Base-by-base conservation (phyloP, 2,888 invertebrate species). In the Loripinus fragilis region DNA sequence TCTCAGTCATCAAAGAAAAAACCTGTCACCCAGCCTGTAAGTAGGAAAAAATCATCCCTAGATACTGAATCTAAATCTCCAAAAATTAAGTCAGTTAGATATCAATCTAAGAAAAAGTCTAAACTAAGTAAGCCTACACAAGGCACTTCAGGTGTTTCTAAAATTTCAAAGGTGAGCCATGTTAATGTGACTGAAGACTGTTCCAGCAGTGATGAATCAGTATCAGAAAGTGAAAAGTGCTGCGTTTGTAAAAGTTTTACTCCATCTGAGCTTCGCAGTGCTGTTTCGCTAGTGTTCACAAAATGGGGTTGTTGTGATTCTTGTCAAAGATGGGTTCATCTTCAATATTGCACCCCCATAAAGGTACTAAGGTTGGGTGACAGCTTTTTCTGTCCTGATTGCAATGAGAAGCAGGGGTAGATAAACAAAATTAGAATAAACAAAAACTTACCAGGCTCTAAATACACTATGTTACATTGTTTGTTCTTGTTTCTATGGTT, bases 241-340 rank as follows among this genome's bases (percentile, higher is more conserved):
- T 52, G 52, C 25, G 25, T 52, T 10, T 52, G 52, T 52, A 52
- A 52, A 17, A 25, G n/a, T n/a, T 52, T 52, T 52, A 52, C 52
- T 10, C 52, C 52, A 52, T 2, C 12, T 52, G 52, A 52, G n/a
- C 25, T 52, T 25, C 52, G 52, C 23, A 52, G 25, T 52, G 52
- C 52, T 25, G 52, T 52, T 23, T 52, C 52, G 25, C 25, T 52
- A 52, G 52, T 52, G 2, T 52, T 52, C 52, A 52, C 52, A 52
- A 52, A 52, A 15, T 52, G 52, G 25, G 52, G 52, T 7, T 52
- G 52, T 52, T 77, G 72, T n/a, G 52, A 52, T 52, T 52, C 52
- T 52, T 52, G 52, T 25, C 52, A 52, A 52, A 52, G 52, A 52
- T 52, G 52, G 52, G 52, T 52, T 5, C 52, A 52, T 25, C 52